phyloP scores from a whole-genome alignment of 2,888 invertebrate species.

The Ophion costatus region DNA sequence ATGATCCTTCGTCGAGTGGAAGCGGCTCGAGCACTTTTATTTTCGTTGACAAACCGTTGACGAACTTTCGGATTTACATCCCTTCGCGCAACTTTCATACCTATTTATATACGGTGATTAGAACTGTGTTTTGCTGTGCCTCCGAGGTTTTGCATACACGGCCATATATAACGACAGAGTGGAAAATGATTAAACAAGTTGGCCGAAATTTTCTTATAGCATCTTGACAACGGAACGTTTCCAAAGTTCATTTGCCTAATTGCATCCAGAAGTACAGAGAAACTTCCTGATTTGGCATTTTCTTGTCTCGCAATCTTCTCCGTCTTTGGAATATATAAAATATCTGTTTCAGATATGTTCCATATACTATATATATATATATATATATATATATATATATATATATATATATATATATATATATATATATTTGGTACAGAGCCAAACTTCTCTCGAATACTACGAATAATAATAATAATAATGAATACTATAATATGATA shows the following conservation, averaged over 20 bases:
- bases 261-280: slow-evolving; percentile 24
- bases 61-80: slow-evolving; percentile 39
- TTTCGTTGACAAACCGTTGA: slow-evolving; percentile 23
- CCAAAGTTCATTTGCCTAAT: slow-evolving; percentile 56
- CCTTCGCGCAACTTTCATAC: neutral
- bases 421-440: no score
- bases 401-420: neutral
- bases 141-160: neutral
- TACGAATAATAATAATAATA: no score
- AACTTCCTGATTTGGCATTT: slow-evolving; percentile 43
- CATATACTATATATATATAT: neutral
- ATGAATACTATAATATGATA: no score
- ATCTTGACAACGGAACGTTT: slow-evolving; percentile 15
- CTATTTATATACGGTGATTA: neutral
- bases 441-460: no score
- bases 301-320: slow-evolving; percentile 22
- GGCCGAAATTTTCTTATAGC: slow-evolving; percentile 24
- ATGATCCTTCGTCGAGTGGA: neutral
- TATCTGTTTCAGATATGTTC: neutral
- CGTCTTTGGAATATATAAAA: neutral
- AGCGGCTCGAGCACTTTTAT: slow-evolving; percentile 26
- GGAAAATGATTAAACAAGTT: slow-evolving; percentile 47
- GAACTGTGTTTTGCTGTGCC: neutral
- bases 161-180: neutral
- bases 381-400: neutral